Base-by-base conservation (phyloP, 2,113 vertebrate genomes). In the Narcine bancroftii region DNA sequence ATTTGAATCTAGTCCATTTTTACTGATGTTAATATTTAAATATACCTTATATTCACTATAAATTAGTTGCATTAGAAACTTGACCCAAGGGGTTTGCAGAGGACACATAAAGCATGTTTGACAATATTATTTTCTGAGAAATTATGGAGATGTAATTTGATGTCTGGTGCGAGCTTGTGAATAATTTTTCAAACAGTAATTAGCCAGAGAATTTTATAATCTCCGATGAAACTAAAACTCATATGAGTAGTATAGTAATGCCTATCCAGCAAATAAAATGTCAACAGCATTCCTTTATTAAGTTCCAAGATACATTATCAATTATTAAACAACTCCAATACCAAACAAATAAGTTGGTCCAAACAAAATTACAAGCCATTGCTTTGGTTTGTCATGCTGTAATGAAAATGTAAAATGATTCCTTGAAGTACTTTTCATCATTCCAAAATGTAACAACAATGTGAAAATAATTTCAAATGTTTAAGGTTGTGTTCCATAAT, bases 101-200 rank as follows among this genome's bases (percentile, higher is more conserved):
- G 63, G 60, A 69, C 87, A 42, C 24, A 89, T 69, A 45, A 89
- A 91, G 39, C 39, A 42, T 36, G 65, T 45, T 45, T 39, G 13
- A 17, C 3, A 39, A 66, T 60, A 45, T 89, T 66, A 89, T 39
- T 89, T 89, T 45, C 10, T 33, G 19, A 66, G 36, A 36, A 26
- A 66, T 24, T 3, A 65, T 45, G 24, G 10, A 42, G 39, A 39
- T 26, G 7, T 42, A 69, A 69, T 91, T 45, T 29, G 47, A 71
- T 91, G 36, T 71, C 89, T 91, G 89, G 21, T 15, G 39, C 26
- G 47, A 65, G 24, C 42, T 69, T 69, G 60, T 13, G 42, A 13
- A 91, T 91, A 71, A 26, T 91, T 47, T 91, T 91, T 91, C 89
- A 45, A 91, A 91, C 33, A 3, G 29, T 60, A 53, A 87, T 87